phyloP scores from a whole-genome alignment of 2,888 invertebrate genomes.

The Protophormia terraenovae region DNA sequence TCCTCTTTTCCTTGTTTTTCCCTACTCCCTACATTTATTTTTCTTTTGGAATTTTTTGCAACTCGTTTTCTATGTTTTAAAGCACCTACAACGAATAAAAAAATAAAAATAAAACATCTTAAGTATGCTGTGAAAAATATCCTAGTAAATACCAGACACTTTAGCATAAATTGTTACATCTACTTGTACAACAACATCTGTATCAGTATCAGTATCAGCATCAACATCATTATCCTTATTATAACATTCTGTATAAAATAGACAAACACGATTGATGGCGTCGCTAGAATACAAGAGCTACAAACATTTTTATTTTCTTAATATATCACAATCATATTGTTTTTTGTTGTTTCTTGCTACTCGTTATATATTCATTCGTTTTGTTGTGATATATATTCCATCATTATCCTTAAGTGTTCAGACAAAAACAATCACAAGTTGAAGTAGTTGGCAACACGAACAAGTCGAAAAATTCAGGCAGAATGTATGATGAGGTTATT shows the following conservation, averaged over 20 bases:
- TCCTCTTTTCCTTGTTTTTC: too few relatives aligned
- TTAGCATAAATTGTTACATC: conserved; percentile 56
- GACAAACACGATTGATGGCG: conserved; percentile 4
- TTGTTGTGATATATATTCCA: conserved; percentile 51
- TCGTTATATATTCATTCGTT: conserved; percentile 3
- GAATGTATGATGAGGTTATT: not conserved
- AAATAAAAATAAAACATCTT: conserved; percentile 22
- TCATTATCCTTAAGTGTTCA: conserved; percentile 63
- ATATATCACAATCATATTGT: conserved; percentile 44
- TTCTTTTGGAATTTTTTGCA: too few relatives aligned
- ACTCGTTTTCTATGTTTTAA: not conserved
- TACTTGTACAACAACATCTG: conserved; percentile 31
- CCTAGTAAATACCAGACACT: conserved; percentile 61
- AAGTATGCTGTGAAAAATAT: conserved; percentile 45
- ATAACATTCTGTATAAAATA: conserved; percentile 36
- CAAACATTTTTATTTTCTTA: not conserved
- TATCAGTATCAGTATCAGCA: too few relatives aligned
- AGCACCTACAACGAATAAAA: not conserved
- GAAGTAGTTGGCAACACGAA: conserved; percentile 35
- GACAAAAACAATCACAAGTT: conserved; percentile 39
- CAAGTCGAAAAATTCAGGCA: not conserved
- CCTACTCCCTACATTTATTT: too few relatives aligned
- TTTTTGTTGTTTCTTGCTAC: not conserved
- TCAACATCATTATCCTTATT: conserved; percentile 55
- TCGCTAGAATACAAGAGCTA: not conserved